Percentiles rank a stretch among this genome's conserved stretches.
phyloP scores from a whole-genome alignment of 1,140 invertebrate genomes.

The Drosophila albomicans region DNA sequence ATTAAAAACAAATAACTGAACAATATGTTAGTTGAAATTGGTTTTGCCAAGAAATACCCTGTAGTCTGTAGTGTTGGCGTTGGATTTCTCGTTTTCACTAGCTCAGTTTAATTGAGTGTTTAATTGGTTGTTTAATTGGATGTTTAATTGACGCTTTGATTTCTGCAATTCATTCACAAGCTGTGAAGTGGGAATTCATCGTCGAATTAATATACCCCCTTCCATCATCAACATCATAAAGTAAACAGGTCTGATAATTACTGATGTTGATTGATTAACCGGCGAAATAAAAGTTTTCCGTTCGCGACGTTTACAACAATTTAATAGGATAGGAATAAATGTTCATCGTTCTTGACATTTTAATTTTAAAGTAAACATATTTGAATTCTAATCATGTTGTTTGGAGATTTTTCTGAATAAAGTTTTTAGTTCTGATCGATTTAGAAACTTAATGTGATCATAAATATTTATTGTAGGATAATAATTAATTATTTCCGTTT shows the following conservation, averaged over 20 bases:
- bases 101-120: constrained; percentile 4
- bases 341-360: too few species aligned
- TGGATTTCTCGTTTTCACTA: not conserved
- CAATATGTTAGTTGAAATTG: not conserved
- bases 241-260: constrained; percentile 56
- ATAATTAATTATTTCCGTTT: too few species aligned
- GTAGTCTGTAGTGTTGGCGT: too few species aligned
- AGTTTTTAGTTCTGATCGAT: too few species aligned
- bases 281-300: not conserved
- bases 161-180: not conserved
- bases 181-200: not conserved
- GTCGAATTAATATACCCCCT: constrained; percentile 6
- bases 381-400: too few species aligned
- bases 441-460: too few species aligned
- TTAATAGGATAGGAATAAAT: too few species aligned
- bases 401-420: not conserved
- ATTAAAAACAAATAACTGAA: constrained; percentile 63
- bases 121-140: constrained; percentile 2
- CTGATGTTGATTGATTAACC: constrained; percentile 40
- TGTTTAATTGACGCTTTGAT: not conserved
- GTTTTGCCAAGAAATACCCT: not conserved
- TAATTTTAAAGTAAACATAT: too few species aligned
- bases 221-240: constrained; percentile 16
- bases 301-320: not conserved
- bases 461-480: too few species aligned